A percentile compares a stretch with the other conserved stretches of the same genome.
Conservation (phyloP, 2,888 invertebrate genomes). For the Cybosia mesomella region DNA sequence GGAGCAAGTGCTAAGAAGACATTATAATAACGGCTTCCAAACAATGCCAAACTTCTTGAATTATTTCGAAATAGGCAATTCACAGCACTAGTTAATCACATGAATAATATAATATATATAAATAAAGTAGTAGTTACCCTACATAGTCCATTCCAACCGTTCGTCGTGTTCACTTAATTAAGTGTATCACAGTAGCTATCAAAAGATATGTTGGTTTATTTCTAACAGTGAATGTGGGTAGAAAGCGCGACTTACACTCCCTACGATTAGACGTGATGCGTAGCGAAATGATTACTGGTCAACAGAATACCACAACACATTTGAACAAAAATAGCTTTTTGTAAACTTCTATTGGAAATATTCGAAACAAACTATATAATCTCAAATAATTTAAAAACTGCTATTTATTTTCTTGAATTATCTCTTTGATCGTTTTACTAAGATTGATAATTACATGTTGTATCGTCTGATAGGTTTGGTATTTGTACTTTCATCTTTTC, state of each 20-base stretch:
- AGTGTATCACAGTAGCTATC: constrained; percentile 40
- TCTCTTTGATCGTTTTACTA: not conserved
- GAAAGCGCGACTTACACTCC: constrained; percentile 66
- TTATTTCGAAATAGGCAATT: no score
- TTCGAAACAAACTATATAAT: not conserved
- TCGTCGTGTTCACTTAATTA: constrained; percentile 47
- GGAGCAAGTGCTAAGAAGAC: no score
- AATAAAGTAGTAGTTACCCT: not conserved
- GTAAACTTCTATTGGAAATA: not conserved
- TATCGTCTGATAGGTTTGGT: not conserved
- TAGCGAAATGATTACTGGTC: constrained; percentile 43
- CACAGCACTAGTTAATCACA: not conserved
- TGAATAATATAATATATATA: not conserved
- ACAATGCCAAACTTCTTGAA: not conserved
- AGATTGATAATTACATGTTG: not conserved
- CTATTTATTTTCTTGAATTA: no score
- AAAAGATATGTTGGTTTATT: constrained; percentile 53
- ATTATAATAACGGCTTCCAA: not conserved
- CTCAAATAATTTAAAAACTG: not conserved
- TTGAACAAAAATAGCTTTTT: constrained; percentile 16
- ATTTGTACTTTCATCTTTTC: no score
- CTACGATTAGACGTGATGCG: constrained; percentile 51
- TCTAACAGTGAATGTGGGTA: constrained; percentile 64
- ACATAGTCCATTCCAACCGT: constrained; percentile 20
- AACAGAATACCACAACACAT: constrained; percentile 29